Evolutionary conservation across 2,113 vertebrate genomes (phyloP), one percentile per base, ranked within the genome.

Genomic region (Dipodomys merriami): DNA sequence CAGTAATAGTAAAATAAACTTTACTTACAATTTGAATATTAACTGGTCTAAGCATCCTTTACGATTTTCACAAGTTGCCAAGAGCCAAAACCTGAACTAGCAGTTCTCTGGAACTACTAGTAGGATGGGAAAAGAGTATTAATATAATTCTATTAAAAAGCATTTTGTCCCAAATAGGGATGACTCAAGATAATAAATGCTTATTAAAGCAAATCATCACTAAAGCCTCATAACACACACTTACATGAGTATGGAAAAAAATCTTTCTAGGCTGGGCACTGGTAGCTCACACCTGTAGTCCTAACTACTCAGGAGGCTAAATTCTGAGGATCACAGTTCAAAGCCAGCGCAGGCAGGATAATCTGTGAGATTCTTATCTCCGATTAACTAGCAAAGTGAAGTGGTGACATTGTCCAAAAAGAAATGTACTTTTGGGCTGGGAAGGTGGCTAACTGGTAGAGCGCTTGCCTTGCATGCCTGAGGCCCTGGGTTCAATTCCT

Each of bases 1-100:
- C 60, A 90, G 74, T 79, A 91, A 78, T 5, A 91, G 44, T n/a
- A 92, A 95, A 96, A 91, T 87, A 89, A 94, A 91, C 44, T 95
- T 95, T 95, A 97, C 96, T 96, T 95, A 97, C 96, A 95, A 76
- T 96, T 91, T 91, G 65, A 84, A 78, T 69, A 60, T 87, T 96
- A 87, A 87, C 96, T 90, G 85, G 94, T 96, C 27, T 95, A 95
- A 87, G 69, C 96, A 97, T 96, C 78, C 95, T 97, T 91, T 95
- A 95, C 84, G 95, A 86, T 91, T 89, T 96, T 93, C 96, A 93
- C 81, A 95, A 76, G 69, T 91, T 83, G 81, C 74, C 69, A 96
- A 95, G 84, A 91, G 90, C 85, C 93, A 93, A 91, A 97, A 74
- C 82, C 87, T 94, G 93, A 96, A 90, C 91, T 90, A 96, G 96